Percentiles rank a stretch among this genome's conserved stretches.
phyloP scores from a whole-genome alignment of 2,797 vertebrate species.

The Melanotaenia maccullochi region DNA sequence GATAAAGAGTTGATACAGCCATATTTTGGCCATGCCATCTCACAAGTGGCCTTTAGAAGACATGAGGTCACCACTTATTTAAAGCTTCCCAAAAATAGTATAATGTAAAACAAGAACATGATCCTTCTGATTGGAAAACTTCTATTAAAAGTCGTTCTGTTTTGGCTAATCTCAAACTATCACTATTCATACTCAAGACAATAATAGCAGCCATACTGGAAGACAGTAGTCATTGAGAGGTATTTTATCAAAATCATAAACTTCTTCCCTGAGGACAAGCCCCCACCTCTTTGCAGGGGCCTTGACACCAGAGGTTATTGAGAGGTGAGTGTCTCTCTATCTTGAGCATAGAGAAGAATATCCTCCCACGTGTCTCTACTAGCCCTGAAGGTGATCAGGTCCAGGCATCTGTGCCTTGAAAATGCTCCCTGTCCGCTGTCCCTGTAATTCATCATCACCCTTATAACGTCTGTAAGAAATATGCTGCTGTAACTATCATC shows the following conservation, averaged over 20 bases:
- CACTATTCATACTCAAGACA: constrained; percentile 26
- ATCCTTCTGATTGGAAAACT: constrained; percentile 28
- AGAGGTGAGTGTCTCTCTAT: constrained; percentile 79
- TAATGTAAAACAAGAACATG: constrained; percentile 23
- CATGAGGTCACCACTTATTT: constrained; percentile 40
- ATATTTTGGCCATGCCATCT: constrained; percentile 21
- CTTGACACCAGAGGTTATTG: constrained; percentile 74
- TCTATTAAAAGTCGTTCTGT: constrained; percentile 19
- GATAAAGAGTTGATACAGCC: constrained; percentile 43
- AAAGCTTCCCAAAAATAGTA: constrained; percentile 13
- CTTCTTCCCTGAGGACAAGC: constrained; percentile 29
- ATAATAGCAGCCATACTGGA: constrained; percentile 40
- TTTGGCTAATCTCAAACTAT: constrained; percentile 23
- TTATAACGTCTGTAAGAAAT: constrained; percentile 82
- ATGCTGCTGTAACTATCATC: constrained; percentile 78
- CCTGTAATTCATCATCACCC: constrained; percentile 81
- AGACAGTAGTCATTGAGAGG: constrained; percentile 35
- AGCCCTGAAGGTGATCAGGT: constrained; percentile 77
- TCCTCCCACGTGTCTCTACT: constrained; percentile 49
- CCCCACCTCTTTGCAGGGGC: constrained; percentile 45
- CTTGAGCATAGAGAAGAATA: constrained; percentile 58
- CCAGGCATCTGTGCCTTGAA: constrained; percentile 70
- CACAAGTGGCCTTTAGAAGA: constrained; percentile 26
- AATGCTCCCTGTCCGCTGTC: constrained; percentile 63
- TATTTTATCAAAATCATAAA: constrained; percentile 74